phyloP scores from a whole-genome alignment of 2,888 invertebrate species.

The Eristalis tenax region DNA sequence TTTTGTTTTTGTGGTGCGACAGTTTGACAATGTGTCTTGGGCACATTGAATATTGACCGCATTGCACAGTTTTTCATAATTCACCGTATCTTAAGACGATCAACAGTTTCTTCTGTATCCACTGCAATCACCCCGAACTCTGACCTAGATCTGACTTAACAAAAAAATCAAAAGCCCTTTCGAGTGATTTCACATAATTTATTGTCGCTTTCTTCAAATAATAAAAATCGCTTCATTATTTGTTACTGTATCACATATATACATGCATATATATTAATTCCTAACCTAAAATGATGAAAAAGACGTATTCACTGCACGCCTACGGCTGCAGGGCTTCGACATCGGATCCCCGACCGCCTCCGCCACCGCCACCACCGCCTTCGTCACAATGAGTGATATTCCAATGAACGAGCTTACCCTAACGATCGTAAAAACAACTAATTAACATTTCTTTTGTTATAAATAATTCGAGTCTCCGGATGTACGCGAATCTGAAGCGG shows the following conservation, averaged over 20 bases:
- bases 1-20: too few relatives aligned
- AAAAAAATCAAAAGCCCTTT: background rate
- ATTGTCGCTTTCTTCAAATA: constrained; percentile 38
- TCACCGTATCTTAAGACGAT: too few relatives aligned
- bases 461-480: constrained; percentile 47
- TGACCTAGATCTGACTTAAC: background rate
- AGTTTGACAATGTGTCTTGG: too few relatives aligned
- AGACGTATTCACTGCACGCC: constrained; percentile 1
- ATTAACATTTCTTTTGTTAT: constrained; percentile 38
- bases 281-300: constrained; percentile 22
- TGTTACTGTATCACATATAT: constrained; percentile 61
- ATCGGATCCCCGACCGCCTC: too few relatives aligned
- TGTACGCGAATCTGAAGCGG: background rate
- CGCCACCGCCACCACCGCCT: too few relatives aligned
- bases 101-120: background rate
- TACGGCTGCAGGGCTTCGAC: background rate
- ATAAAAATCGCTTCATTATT: constrained; percentile 48
- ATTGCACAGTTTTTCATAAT: too few relatives aligned
- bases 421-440: constrained; percentile 36
- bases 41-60: too few relatives aligned
- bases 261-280: constrained; percentile 38
- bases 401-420: constrained; percentile 18
- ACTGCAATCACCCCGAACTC: background rate
- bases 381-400: background rate
- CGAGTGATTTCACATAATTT: constrained; percentile 20